phyloP scores from a whole-genome alignment of 1,140 invertebrate species.

The Drosophila carrolli region DNA sequence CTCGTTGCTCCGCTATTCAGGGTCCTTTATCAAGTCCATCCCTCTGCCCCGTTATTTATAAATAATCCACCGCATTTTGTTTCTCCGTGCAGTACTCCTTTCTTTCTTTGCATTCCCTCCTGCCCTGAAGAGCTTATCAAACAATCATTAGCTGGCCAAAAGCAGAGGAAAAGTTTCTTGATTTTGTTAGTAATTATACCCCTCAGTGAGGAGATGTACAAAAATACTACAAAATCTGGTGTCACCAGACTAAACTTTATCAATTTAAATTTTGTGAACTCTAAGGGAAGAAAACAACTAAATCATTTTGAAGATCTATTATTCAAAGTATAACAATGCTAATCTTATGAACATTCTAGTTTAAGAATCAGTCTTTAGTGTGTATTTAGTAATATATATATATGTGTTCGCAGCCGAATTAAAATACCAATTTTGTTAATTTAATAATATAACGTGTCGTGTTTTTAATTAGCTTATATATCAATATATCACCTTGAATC shows the following conservation, averaged over 20 bases:
- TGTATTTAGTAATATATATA: too few relatives aligned
- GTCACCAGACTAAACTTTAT: constrained; percentile 32
- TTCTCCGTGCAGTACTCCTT: constrained; percentile 8
- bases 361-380: too few relatives aligned
- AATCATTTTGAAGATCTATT: background rate
- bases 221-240: constrained; percentile 16
- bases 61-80: constrained; percentile 26
- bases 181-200: constrained; percentile 49
- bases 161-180: constrained; percentile 57
- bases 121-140: constrained; percentile 51
- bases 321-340: background rate
- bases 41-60: constrained; percentile 27
- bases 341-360: background rate
- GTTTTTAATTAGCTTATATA: too few relatives aligned
- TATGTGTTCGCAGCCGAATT: too few relatives aligned
- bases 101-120: constrained; percentile 1
- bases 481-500: constrained; percentile 1
- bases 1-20: constrained; percentile 34
- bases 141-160: constrained; percentile 71
- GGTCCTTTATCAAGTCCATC: constrained; percentile 21
- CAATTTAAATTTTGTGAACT: constrained; percentile 27
- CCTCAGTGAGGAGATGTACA: background rate
- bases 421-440: too few relatives aligned
- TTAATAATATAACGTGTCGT: too few relatives aligned
- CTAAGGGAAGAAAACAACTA: constrained; percentile 1